Conservation (phyloP, 2,113 vertebrate genomes). For the Callithrix jacchus region DNA sequence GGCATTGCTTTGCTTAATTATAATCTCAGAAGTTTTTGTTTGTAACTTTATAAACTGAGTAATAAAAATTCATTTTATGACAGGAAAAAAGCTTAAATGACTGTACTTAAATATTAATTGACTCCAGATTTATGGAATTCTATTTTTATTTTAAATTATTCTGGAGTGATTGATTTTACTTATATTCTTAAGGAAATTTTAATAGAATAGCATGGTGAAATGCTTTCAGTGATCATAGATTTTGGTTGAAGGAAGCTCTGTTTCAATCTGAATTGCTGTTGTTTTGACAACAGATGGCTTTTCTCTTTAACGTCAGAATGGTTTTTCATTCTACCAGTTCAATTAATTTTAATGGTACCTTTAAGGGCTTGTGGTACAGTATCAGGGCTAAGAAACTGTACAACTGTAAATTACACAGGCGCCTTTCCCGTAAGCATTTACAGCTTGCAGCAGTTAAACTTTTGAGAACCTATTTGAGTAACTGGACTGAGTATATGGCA, state of each 20-base stretch:
- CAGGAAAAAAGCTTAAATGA: background rate
- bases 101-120: background rate
- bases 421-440: background rate
- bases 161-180: background rate
- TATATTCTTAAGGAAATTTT: background rate
- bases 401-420: background rate
- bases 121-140: background rate
- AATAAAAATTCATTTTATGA: background rate
- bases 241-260: background rate
- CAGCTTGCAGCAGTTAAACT: background rate
- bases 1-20: background rate
- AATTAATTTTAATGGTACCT: slow-evolving; percentile 22
- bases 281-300: slow-evolving; percentile 41
- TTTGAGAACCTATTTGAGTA: background rate
- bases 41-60: background rate
- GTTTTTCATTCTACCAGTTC: background rate
- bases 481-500: background rate
- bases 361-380: background rate
- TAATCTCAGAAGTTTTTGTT: background rate
- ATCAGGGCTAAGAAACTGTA: background rate
- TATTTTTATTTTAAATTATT: background rate
- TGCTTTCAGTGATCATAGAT: background rate
- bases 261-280: background rate
- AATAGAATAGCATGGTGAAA: background rate
- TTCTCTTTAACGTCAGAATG: background rate